Conservation (phyloP, 2,113 vertebrate genomes). For the Myiozetetes cayanensis region DNA sequence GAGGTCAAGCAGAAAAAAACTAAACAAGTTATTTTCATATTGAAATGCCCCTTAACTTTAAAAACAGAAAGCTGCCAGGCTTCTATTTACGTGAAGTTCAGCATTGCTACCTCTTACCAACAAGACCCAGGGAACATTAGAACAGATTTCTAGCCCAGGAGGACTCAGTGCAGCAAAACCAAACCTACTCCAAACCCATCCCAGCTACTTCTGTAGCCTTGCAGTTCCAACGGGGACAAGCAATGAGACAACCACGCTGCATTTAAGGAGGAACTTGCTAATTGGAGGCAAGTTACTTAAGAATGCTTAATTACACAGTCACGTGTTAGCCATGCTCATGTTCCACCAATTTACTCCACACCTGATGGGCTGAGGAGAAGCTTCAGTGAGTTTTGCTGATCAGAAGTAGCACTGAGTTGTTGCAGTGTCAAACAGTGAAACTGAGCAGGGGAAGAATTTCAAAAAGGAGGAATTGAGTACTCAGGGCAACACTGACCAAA, state of each 20-base stretch:
- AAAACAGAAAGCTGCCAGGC: neutral
- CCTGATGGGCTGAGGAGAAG: neutral
- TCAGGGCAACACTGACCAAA: neutral
- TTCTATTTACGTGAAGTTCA: neutral
- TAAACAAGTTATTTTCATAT: neutral
- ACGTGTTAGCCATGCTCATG: neutral
- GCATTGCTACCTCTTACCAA: neutral
- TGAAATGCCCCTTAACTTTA: neutral
- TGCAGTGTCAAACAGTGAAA: neutral
- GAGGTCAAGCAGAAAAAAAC: fast-evolving
- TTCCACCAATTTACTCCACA: neutral
- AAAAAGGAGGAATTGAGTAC: neutral
- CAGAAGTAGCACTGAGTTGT: neutral
- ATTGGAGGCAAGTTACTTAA: neutral
- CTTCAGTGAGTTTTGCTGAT: neutral
- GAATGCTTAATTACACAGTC: neutral
- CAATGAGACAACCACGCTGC: neutral
- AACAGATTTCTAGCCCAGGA: neutral
- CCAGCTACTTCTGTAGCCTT: neutral
- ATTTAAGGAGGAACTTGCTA: neutral
- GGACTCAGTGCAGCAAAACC: neutral
- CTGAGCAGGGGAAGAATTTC: neutral
- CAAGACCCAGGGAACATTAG: neutral
- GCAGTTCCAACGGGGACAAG: neutral
- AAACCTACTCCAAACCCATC: neutral